Evolutionary conservation across 2,797 vertebrate species (phyloP).

Genomic region (Gorsachius magnificus): DNA sequence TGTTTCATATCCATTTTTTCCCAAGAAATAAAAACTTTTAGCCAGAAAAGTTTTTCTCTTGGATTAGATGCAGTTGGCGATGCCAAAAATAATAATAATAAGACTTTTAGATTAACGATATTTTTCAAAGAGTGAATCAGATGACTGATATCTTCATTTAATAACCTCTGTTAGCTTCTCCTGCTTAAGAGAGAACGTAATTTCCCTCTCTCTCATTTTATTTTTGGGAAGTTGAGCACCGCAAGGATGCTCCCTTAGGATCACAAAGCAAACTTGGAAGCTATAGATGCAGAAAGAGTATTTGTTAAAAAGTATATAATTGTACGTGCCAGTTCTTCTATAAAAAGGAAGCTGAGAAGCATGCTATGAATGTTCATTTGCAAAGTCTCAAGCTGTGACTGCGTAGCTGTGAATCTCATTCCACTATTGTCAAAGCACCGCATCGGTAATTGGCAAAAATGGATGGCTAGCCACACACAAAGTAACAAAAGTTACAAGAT

Average conservation of each 20-base stretch:
- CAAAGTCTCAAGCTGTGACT: slow-evolving; percentile 66
- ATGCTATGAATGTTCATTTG: slow-evolving; percentile 63
- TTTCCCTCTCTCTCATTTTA: slow-evolving; percentile 18
- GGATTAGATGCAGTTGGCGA: not conserved
- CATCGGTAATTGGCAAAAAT: slow-evolving; percentile 59
- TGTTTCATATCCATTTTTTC: not conserved
- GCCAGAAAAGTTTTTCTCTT: not conserved
- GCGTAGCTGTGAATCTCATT: slow-evolving; percentile 56
- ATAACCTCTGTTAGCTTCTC: not conserved
- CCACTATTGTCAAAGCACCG: slow-evolving; percentile 33
- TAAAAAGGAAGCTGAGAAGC: slow-evolving; percentile 61
- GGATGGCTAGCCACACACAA: slow-evolving; percentile 54
- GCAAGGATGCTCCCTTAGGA: slow-evolving; percentile 7
- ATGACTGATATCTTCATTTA: slow-evolving; percentile 41
- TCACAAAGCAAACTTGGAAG: slow-evolving; percentile 33
- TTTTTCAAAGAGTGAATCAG: slow-evolving; percentile 21
- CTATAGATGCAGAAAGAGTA: slow-evolving; percentile 10
- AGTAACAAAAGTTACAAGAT: slow-evolving; percentile 48
- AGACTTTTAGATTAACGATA: slow-evolving; percentile 27
- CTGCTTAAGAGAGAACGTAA: slow-evolving; percentile 20
- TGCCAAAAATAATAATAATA: slow-evolving; percentile 15
- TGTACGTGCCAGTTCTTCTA: slow-evolving; percentile 46
- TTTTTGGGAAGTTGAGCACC: slow-evolving; percentile 3
- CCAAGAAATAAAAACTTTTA: not conserved
- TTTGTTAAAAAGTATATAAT: slow-evolving; percentile 58